Evolutionary conservation across 2,888 invertebrate genomes (phyloP), one percentile per base, ranked within the genome.

Genomic region (Rutpela maculata): DNA sequence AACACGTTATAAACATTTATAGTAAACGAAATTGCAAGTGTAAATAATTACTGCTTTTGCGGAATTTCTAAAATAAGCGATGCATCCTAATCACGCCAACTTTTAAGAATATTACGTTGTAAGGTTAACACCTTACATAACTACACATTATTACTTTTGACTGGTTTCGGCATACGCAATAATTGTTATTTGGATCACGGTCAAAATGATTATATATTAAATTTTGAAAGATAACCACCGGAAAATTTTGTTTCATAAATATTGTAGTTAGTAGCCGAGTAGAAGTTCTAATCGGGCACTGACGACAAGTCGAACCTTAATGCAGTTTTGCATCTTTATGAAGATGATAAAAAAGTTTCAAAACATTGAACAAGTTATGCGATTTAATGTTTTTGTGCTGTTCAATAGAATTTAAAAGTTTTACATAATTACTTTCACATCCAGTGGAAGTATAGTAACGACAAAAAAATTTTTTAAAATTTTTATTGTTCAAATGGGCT

Each of bases 1-100:
- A 43, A 15, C 4, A 43, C 43, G 7, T 15, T 12, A 43, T 43
- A 12, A 43, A 35, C 9, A 35, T 35, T 9, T 9, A 43, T 11
- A 50, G 11, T 2, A n/a, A 50, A 17, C 15, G n/a, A 50, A 50
- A n/a, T 50, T 50, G 50, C 50, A n/a, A 15, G 50, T n/a, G 50
- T 50, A 50, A 50, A 50, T 50, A 50, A 50, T 50, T 50, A 50
- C n/a, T 0, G 50, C n/a, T n/a, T n/a, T 50, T n/a, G 5, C 4
- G n/a, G n/a, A 43, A 60, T 67, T 67, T 74, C 74, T 74, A 67
- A 74, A 67, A 38, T 5, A 66, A 66, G 5, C 59, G 5, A 66
- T 56, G 66, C 67, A 67, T 59, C 66, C 22, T 31, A 50, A 56
- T 11, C 22, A 22, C 31, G 65, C 31, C 35, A n/a, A 56, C 7